Percentiles rank a stretch among this genome's conserved stretches.
These are phyloP conservation scores for Drosophila subpulchrella DNA, from an alignment of 1,140 invertebrate genomes.

Conservation along the genomic window DNA sequence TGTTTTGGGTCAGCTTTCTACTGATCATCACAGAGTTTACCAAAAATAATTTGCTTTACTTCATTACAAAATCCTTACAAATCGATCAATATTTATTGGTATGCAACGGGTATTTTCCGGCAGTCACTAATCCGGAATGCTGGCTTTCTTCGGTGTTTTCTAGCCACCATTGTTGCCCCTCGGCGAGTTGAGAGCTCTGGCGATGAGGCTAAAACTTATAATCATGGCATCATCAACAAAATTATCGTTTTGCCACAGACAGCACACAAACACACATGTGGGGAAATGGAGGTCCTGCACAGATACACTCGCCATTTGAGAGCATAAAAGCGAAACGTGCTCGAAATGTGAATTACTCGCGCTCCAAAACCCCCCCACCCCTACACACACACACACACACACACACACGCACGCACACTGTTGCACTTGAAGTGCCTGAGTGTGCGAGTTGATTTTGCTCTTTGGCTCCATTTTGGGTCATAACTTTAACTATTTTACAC, in stretches of 20 bases:
- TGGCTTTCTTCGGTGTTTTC: not conserved
- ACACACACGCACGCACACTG: conserved; percentile 12
- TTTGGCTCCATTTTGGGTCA: conserved; percentile 64
- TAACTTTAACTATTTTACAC: conserved; percentile 78
- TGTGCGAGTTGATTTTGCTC: conserved; percentile 55
- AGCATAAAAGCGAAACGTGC: conserved; percentile 78
- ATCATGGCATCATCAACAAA: conserved; percentile 79
- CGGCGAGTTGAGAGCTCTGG: conserved; percentile 39
- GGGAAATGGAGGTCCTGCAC: conserved; percentile 24
- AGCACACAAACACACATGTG: conserved; percentile 20
- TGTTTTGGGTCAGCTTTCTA: too few relatives aligned
- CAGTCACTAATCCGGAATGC: not conserved
- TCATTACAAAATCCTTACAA: not conserved
- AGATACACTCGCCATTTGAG: conserved; percentile 78
- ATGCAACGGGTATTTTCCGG: not conserved
- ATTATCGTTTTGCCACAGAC: conserved; percentile 72
- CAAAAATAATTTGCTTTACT: too few relatives aligned
- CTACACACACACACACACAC: conserved; percentile 9
- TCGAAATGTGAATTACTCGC: conserved; percentile 73
- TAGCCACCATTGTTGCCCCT: conserved; percentile 48
- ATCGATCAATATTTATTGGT: not conserved
- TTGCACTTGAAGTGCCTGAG: conserved; percentile 18
- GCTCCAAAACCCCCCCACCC: conserved; percentile 18
- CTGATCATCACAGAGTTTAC: too few relatives aligned
- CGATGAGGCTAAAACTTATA: conserved; percentile 69